These are phyloP conservation scores for Eumaeus atala DNA, from an alignment of 1,140 invertebrate species.

Conservation along the genomic window DNA sequence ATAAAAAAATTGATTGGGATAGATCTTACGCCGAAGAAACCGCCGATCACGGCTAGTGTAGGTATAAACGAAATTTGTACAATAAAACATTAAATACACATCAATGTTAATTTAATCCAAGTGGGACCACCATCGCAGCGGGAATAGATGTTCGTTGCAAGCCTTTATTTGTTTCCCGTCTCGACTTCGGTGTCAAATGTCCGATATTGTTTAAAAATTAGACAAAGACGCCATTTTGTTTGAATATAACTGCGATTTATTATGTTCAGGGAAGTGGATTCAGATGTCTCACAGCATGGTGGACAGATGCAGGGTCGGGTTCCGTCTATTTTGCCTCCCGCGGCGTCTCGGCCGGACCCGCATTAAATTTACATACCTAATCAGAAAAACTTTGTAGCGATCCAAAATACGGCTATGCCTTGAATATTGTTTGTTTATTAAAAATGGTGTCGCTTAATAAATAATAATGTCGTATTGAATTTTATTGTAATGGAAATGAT, in stretches of 20 bases:
- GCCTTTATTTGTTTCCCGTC: too few relatives aligned
- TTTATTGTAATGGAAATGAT: constrained; percentile 1
- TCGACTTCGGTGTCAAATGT: background rate
- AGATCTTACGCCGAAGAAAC: too few relatives aligned
- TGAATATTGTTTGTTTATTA: background rate
- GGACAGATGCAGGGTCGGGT: constrained; percentile 23
- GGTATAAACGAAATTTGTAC: too few relatives aligned
- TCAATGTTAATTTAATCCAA: too few relatives aligned
- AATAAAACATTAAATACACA: too few relatives aligned
- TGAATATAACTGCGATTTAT: constrained; percentile 14
- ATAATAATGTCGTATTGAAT: background rate
- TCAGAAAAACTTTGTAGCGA: background rate
- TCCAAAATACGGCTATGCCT: background rate
- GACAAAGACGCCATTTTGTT: constrained; percentile 14
- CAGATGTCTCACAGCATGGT: constrained; percentile 65
- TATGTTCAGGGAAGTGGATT: constrained; percentile 45
- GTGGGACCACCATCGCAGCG: too few relatives aligned
- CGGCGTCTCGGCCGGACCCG: constrained; percentile 31
- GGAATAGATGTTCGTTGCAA: too few relatives aligned
- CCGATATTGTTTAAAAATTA: background rate
- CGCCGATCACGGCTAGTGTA: too few relatives aligned
- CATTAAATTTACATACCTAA: constrained; percentile 19
- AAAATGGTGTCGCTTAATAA: background rate
- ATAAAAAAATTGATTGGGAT: too few relatives aligned
- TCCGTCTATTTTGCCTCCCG: constrained; percentile 35